Conservation (phyloP, 2,797 vertebrate species). For the Threskiornis aethiopicus region DNA sequence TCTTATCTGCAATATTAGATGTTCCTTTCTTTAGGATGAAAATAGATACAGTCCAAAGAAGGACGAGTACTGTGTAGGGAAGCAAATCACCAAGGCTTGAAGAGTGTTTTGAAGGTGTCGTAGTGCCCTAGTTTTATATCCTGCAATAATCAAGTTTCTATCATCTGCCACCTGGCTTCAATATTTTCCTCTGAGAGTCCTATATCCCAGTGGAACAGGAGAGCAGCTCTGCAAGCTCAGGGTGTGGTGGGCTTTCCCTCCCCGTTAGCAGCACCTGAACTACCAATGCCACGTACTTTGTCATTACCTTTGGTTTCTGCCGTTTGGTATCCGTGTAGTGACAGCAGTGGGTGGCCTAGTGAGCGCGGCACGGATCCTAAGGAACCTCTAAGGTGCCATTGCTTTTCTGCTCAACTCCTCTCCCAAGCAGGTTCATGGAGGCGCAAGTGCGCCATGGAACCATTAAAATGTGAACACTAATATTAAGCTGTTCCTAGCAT, state of each 20-base stretch:
- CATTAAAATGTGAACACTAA: not conserved
- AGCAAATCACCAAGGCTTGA: not conserved
- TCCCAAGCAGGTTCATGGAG: not conserved
- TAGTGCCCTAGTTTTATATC: not conserved
- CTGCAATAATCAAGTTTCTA: not conserved
- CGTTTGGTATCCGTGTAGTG: accelerated
- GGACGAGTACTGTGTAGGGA: not conserved
- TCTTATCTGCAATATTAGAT: conserved; percentile 24
- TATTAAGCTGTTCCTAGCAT: not conserved
- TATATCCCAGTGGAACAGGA: not conserved
- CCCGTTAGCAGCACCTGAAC: not conserved
- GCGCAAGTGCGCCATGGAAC: not conserved
- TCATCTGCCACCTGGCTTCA: not conserved
- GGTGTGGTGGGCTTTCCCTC: not conserved
- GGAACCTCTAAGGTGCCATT: not conserved
- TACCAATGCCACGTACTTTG: not conserved
- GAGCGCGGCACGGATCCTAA: not conserved
- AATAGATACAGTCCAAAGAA: not conserved
- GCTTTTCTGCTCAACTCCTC: not conserved
- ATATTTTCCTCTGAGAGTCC: not conserved
- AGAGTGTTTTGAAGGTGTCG: not conserved
- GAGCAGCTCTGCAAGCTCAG: not conserved
- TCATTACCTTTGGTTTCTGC: not conserved
- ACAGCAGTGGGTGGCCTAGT: not conserved
- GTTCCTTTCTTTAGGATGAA: not conserved